Percentiles rank a stretch among this genome's conserved stretches.
Evolutionary conservation across 1,140 invertebrate species (phyloP).

Genomic region (fruit fly (Drosophila melanogaster)): DNA sequence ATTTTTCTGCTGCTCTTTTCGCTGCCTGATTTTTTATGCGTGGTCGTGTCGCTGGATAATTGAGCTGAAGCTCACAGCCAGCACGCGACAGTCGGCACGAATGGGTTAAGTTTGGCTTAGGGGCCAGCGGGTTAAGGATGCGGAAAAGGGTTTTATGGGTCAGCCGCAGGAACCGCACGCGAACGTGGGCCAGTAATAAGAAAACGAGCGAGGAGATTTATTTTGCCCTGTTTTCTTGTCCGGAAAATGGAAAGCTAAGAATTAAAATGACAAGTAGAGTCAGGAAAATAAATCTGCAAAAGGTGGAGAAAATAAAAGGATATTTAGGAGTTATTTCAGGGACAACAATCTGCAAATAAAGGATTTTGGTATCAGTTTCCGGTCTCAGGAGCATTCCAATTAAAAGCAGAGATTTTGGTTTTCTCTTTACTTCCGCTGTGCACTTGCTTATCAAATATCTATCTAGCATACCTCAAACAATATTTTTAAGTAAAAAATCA

Average conservation of each 20-base stretch:
- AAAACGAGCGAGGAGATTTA: constrained; percentile 44
- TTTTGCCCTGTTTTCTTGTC: constrained; percentile 8
- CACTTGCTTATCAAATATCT: neutral
- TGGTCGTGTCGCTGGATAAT: constrained; percentile 69
- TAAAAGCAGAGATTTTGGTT: neutral
- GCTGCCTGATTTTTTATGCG: constrained; percentile 49
- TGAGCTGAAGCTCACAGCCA: constrained; percentile 54
- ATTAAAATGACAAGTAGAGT: constrained; percentile 45
- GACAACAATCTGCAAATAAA: constrained; percentile 7
- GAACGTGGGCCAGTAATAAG: constrained; percentile 49
- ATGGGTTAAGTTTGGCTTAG: constrained; percentile 19
- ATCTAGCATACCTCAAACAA: neutral
- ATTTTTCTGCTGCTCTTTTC: constrained; percentile 53
- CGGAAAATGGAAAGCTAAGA: constrained; percentile 31
- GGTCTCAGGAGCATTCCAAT: neutral
- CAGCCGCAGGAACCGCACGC: constrained; percentile 49
- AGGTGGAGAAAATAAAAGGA: constrained; percentile 20
- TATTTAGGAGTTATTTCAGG: constrained; percentile 18
- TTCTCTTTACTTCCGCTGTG: neutral
- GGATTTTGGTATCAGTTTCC: constrained; percentile 9
- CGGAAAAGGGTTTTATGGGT: constrained; percentile 51
- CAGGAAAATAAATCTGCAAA: constrained; percentile 18
- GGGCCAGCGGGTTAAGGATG: constrained; percentile 32
- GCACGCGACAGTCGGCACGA: constrained; percentile 51
- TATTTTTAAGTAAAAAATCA: neutral